Evolutionary conservation across 1,140 invertebrate genomes (phyloP), one percentile per base, ranked within the genome.

Genomic region (Drosophila lacteicornis): DNA sequence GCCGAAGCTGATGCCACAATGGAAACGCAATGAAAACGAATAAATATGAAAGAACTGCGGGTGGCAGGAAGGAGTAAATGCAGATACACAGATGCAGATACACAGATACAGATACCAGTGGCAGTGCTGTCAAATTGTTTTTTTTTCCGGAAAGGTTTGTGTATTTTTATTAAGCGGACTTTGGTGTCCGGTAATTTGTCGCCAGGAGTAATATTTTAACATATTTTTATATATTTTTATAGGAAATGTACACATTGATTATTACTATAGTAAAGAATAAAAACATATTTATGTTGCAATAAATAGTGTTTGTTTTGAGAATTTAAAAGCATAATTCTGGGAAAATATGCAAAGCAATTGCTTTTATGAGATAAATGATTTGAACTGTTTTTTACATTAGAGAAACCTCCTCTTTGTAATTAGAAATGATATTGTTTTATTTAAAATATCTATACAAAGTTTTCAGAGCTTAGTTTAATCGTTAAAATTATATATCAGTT

Each of bases 21-120:
- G 50, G 65, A 80, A 86, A 79, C 70, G 79, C 59, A 68, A 80
- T 80, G 65, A 75, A 87, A 87, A 70, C 73, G 78, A 87, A 87
- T 87, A 86, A 87, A 86, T 79, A 82, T 51, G 46, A 63, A 82
- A 43, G 45, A 42, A 75, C 50, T 55, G 53, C 22, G 40, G 2
- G 47, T 11, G 33, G 38, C 42, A 51, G 36, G 40, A 43, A 53
- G 40, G 36, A 55, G 27, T 50, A 66, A 27, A 33, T 56, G 40
- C 61, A 63, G 61, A 63, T 67, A 38, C 25, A 53, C 47, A 53
- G 25, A 42, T 43, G 33, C 63, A 62, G 25, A 58, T 46, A 42
- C 27, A 58, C 15, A 46, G 51, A 53, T 62, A 53, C 38, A 71
- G 36, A 74, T 68, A 47, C 40, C 40, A 36, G 57, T 36, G 53